Conservation (phyloP, 1,140 invertebrate genomes). For the Pogonognathellus flavescens region DNA sequence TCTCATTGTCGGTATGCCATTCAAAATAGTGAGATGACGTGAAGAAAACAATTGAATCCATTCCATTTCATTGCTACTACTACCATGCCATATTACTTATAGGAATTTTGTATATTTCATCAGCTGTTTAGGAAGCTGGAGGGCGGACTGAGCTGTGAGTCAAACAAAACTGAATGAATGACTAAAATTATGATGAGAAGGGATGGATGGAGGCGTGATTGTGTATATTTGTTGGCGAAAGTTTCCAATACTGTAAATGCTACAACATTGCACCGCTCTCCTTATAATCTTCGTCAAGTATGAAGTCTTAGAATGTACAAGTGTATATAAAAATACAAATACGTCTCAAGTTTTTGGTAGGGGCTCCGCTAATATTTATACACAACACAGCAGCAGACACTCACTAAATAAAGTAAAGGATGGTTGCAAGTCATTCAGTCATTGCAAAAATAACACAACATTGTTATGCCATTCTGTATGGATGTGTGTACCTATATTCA, state of each 20-base stretch:
- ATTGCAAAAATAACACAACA: neutral
- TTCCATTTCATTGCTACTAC: neutral
- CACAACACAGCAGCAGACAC: neutral
- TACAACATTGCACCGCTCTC: too few relatives aligned
- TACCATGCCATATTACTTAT: neutral
- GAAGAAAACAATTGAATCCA: slow-evolving; percentile 12
- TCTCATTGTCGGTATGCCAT: slow-evolving; percentile 24
- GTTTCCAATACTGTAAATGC: neutral
- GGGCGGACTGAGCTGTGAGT: too few relatives aligned
- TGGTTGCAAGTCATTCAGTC: slow-evolving; percentile 15
- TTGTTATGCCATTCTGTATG: too few relatives aligned
- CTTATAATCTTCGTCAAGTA: too few relatives aligned
- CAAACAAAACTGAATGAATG: neutral
- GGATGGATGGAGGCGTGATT: slow-evolving; percentile 21
- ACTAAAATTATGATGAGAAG: neutral
- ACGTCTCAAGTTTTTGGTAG: too few relatives aligned
- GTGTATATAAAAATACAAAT: too few relatives aligned
- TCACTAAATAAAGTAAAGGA: neutral
- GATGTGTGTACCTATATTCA: too few relatives aligned
- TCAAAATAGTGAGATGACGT: slow-evolving; percentile 3
- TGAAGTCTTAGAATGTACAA: too few relatives aligned
- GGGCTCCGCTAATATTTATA: neutral
- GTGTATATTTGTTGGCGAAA: slow-evolving; percentile 3
- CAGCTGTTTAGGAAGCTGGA: too few relatives aligned
- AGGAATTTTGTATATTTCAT: neutral